phyloP scores from a whole-genome alignment of 2,113 vertebrate species.

The Furnarius figulus region DNA sequence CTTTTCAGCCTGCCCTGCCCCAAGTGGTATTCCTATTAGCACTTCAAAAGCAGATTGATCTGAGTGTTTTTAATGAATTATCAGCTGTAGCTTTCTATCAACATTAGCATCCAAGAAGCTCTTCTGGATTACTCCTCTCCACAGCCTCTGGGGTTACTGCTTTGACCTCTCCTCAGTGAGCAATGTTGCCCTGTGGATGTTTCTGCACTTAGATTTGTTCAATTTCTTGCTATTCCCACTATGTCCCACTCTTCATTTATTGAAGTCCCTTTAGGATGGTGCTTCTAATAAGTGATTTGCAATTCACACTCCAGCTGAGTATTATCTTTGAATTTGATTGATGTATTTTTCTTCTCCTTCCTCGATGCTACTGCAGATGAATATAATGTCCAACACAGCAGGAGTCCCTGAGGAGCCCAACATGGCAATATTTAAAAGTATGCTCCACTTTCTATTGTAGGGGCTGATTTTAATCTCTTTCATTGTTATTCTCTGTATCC shows the following conservation, averaged over 20 bases:
- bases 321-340: constrained; percentile 20
- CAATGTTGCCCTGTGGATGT: neutral
- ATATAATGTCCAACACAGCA: constrained; percentile 5
- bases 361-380: neutral
- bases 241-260: constrained; percentile 16
- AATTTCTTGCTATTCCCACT: constrained; percentile 12
- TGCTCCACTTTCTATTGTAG: constrained; percentile 6
- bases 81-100: constrained; percentile 3
- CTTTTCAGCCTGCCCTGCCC: neutral
- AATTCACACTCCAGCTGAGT: constrained; percentile 7
- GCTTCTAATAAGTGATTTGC: constrained; percentile 25
- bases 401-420: neutral
- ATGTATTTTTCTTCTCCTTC: constrained; percentile 29
- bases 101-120: neutral
- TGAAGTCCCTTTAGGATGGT: constrained; percentile 33
- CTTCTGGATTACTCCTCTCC: neutral
- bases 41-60: constrained; percentile 46
- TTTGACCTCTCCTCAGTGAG: neutral
- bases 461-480: constrained; percentile 31
- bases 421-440: constrained; percentile 10
- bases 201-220: constrained; percentile 9
- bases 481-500: constrained; percentile 1
- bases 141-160: neutral
- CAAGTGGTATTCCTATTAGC: constrained; percentile 16
- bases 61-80: neutral